Conservation (phyloP, 2,113 vertebrate genomes). For the Coracopsis vasa region DNA sequence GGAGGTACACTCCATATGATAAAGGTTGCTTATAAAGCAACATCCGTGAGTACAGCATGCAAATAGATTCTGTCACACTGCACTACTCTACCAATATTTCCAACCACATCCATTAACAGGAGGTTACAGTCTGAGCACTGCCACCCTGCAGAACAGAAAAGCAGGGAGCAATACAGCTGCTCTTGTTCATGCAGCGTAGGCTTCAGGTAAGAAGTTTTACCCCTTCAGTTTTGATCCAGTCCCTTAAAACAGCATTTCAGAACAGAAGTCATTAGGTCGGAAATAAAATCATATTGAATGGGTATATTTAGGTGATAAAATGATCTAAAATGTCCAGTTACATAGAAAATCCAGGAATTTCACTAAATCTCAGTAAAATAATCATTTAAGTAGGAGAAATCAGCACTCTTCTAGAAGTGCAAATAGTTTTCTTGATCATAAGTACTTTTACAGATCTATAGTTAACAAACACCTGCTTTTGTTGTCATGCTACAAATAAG, state of each 20-base stretch:
- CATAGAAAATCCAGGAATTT: neutral
- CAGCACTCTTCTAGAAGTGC: neutral
- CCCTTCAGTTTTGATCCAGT: neutral
- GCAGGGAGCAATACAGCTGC: neutral
- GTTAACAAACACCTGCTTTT: neutral
- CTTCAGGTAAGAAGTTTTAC: fast-evolving
- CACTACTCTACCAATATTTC: neutral
- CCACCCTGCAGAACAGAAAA: neutral
- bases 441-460: neutral
- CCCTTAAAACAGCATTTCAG: neutral
- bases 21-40: neutral
- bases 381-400: neutral
- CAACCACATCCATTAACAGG: neutral
- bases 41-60: neutral
- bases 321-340: neutral
- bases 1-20: neutral
- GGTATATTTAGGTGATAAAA: neutral
- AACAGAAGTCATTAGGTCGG: neutral
- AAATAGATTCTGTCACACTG: neutral
- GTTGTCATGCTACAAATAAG: neutral
- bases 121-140: neutral
- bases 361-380: neutral
- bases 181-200: fast-evolving
- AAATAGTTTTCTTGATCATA: neutral
- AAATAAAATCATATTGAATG: neutral